A percentile compares a stretch with the other conserved stretches of the same genome.
Evolutionary conservation across 2,113 vertebrate genomes (phyloP).

Genomic region (Otocyon megalotis): DNA sequence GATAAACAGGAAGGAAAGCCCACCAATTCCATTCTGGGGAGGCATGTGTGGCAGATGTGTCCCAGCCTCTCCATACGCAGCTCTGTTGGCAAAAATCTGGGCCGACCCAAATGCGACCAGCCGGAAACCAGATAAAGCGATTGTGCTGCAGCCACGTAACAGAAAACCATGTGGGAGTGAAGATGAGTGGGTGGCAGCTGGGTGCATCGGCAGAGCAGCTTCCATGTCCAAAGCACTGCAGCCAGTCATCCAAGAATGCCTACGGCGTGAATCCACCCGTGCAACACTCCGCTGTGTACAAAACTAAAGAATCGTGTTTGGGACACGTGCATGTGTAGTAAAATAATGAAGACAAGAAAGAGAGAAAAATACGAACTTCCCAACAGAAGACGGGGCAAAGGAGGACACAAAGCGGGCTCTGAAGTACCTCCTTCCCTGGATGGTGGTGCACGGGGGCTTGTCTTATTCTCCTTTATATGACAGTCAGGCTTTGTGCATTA

Average conservation of each 20-base stretch:
- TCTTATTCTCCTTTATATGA: neutral
- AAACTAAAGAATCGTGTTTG: accelerated
- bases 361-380: neutral
- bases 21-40: neutral
- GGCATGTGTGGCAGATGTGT: neutral
- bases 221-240: accelerated
- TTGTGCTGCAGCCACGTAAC: neutral
- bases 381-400: neutral
- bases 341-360: neutral
- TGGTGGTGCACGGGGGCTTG: neutral
- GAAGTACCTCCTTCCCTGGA: neutral
- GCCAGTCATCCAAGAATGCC: accelerated
- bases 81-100: neutral
- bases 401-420: neutral
- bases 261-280: neutral
- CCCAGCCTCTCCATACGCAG: accelerated
- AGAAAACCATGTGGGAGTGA: neutral
- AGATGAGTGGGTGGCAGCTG: neutral
- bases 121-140: accelerated
- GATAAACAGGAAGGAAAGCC: neutral
- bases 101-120: neutral
- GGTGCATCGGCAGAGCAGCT: neutral
- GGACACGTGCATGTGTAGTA: accelerated
- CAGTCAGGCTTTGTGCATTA: neutral
- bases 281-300: too few relatives aligned